phyloP scores from a whole-genome alignment of 2,797 vertebrate species.

The Tangara arthus region DNA sequence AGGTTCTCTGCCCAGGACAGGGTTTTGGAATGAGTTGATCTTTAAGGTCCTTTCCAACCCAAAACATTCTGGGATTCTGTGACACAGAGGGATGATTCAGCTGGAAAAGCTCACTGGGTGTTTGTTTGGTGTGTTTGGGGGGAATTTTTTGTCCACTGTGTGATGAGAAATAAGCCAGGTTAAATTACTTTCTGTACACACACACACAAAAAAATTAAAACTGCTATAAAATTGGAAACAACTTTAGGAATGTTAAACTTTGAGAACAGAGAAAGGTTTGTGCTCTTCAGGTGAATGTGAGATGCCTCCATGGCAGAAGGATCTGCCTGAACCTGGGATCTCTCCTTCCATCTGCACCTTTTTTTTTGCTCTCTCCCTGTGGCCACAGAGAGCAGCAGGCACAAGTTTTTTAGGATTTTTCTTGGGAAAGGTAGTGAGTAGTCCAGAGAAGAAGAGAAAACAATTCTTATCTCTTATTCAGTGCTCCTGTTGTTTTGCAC shows the following conservation, averaged over 20 bases:
- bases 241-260: neutral
- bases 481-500: too few species aligned
- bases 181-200: neutral
- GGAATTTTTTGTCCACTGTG: neutral
- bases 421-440: too few species aligned
- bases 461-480: too few species aligned
- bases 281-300: neutral
- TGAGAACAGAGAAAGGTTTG: neutral
- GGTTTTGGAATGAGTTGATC: neutral
- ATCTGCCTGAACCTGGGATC: neutral
- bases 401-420: too few species aligned
- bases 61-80: neutral
- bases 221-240: neutral
- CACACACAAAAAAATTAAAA: neutral
- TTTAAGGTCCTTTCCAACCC: neutral
- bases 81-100: neutral
- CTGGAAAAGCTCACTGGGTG: neutral
- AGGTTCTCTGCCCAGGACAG: neutral
- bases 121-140: accelerated
- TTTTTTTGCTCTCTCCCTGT: neutral
- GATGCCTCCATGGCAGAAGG: neutral
- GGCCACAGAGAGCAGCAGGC: too few species aligned
- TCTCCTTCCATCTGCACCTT: neutral
- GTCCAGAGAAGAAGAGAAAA: too few species aligned
- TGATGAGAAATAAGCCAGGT: neutral